These are phyloP conservation scores for Ailuropoda melanoleuca DNA, from an alignment of 2,113 vertebrate species.

Conservation along the genomic window DNA sequence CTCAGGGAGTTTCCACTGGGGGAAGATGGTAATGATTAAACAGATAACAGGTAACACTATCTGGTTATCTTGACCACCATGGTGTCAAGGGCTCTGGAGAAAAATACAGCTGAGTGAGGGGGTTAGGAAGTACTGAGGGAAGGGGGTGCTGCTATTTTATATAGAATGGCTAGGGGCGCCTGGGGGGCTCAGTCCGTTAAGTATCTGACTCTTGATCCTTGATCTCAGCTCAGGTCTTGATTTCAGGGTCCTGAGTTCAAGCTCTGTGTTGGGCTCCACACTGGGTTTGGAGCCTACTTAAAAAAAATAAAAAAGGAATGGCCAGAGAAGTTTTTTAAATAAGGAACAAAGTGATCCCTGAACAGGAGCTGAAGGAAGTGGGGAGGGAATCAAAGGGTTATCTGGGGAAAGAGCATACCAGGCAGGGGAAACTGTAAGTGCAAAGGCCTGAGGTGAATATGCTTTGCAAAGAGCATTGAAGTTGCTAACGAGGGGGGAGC, in stretches of 20 bases:
- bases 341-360: not conserved
- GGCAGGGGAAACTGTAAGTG: too few species aligned
- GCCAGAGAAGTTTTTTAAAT: not conserved
- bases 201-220: not conserved
- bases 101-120: not conserved
- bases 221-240: not conserved
- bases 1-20: too few species aligned
- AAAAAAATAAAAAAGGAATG: not conserved
- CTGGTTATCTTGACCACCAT: not conserved
- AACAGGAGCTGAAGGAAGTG: not conserved
- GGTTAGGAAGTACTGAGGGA: not conserved
- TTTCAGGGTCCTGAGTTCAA: not conserved
- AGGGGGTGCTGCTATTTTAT: not conserved
- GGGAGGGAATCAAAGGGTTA: not conserved
- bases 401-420: not conserved
- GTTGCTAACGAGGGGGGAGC: not conserved
- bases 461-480: not conserved
- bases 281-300: not conserved
- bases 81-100: not conserved
- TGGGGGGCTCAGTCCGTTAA: not conserved
- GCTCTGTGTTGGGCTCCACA: not conserved
- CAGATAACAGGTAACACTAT: not conserved
- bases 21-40: not conserved
- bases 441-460: not conserved
- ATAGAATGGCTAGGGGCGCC: not conserved